Evolutionary conservation across 2,113 vertebrate species (phyloP).

Genomic region (Scatophagus argus): DNA sequence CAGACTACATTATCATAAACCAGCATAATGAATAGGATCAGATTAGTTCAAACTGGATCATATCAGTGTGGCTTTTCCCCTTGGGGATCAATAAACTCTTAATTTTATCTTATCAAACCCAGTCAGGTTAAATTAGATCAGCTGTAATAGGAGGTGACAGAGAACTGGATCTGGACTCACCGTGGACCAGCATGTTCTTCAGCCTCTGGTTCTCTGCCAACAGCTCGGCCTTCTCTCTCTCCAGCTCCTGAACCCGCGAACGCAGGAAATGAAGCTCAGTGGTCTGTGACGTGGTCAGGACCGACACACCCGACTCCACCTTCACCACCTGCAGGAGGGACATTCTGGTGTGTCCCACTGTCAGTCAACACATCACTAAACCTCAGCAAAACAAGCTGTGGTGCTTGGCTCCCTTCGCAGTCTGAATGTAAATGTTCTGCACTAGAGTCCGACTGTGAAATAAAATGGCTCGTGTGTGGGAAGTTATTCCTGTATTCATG

Average conservation of each 20-base stretch:
- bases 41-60: not conserved
- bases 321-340: constrained; percentile 55
- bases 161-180: constrained; percentile 38
- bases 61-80: too few relatives aligned
- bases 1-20: not conserved
- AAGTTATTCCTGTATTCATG: too few relatives aligned
- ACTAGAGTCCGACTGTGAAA: too few relatives aligned
- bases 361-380: not conserved
- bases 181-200: constrained; percentile 70
- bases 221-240: constrained; percentile 64
- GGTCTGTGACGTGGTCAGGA: constrained; percentile 5
- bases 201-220: constrained; percentile 67
- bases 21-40: too few relatives aligned
- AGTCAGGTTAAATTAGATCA: not conserved
- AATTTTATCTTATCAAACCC: too few relatives aligned
- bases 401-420: not conserved
- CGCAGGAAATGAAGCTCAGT: constrained; percentile 69
- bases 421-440: too few relatives aligned
- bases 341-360: not conserved
- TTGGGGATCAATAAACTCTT: too few relatives aligned
- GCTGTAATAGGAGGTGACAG: not conserved
- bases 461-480: too few relatives aligned
- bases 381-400: not conserved
- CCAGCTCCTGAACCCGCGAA: constrained; percentile 61
- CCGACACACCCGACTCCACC: constrained; percentile 40